These are phyloP conservation scores for Cassiopea andromeda DNA, from an alignment of 30 jellyfish, hydroid and myxozoan genomes.

Conservation along the genomic window DNA sequence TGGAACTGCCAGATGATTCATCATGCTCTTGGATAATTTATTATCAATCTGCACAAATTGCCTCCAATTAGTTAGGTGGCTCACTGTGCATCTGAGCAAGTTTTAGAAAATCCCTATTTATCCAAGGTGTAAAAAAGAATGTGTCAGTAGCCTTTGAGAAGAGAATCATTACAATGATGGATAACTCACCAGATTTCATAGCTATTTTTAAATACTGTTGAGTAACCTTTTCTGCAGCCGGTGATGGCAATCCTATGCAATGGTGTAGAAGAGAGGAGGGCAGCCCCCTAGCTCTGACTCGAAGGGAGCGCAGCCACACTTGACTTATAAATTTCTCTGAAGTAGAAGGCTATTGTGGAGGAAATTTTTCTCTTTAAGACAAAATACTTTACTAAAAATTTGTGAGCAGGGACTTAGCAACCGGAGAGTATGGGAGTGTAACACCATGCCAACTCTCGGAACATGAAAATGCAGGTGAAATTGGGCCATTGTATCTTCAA, in stretches of 20 bases:
- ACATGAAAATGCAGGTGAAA: too few relatives aligned
- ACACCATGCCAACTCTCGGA: too few relatives aligned
- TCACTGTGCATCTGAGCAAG: constrained; percentile 18
- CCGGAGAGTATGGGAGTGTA: too few relatives aligned
- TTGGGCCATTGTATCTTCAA: too few relatives aligned
- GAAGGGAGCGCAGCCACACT: too few relatives aligned
- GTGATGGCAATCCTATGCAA: neutral
- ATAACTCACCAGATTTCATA: constrained; percentile 55
- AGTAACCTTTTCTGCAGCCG: neutral
- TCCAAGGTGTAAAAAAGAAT: constrained; percentile 7
- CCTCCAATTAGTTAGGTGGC: constrained; percentile 19
- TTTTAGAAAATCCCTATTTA: constrained; percentile 4
- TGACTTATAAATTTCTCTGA: too few relatives aligned
- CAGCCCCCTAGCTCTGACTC: too few relatives aligned
- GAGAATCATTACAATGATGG: constrained; percentile 31
- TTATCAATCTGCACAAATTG: constrained; percentile 31
- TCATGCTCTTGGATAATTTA: constrained; percentile 5
- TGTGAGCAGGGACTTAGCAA: too few relatives aligned
- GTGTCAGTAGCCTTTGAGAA: constrained; percentile 43
- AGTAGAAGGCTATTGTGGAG: too few relatives aligned
- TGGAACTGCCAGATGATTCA: constrained; percentile 52
- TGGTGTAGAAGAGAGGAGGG: neutral
- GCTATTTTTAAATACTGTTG: constrained; percentile 22
- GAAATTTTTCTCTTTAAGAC: too few relatives aligned
- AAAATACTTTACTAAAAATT: too few relatives aligned